phyloP scores from a whole-genome alignment of 2,113 vertebrate genomes.

The Dromaius novaehollandiae region DNA sequence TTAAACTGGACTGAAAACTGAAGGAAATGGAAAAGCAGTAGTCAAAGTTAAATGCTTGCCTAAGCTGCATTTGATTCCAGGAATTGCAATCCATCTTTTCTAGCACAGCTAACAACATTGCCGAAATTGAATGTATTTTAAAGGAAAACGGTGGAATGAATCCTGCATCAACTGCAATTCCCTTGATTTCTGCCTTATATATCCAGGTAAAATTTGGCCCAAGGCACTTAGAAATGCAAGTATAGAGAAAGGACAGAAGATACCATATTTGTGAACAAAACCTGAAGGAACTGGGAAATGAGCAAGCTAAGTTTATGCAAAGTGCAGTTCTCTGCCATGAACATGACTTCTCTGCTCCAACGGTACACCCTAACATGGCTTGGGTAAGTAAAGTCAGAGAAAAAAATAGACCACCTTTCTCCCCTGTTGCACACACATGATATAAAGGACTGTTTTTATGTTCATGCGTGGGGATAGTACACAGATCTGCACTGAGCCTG shows the following conservation, averaged over 20 bases:
- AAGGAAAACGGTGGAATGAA: not conserved
- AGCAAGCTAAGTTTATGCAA: not conserved
- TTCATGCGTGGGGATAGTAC: not conserved
- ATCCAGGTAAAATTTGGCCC: not conserved
- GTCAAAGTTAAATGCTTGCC: not conserved
- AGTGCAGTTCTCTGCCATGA: not conserved
- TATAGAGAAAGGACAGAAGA: not conserved
- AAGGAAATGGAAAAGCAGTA: not conserved
- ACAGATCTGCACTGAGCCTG: not conserved
- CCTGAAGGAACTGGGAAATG: not conserved
- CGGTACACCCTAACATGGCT: not conserved
- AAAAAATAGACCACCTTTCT: not conserved
- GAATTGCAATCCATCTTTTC: not conserved
- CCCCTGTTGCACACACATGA: not conserved
- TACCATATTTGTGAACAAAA: not conserved
- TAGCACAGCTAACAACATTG: not conserved
- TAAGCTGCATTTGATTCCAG: not conserved
- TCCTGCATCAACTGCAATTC: not conserved
- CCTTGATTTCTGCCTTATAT: not conserved
- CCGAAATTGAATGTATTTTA: not conserved
- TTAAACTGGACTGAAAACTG: not conserved
- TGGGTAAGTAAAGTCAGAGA: not conserved
- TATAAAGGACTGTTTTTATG: not conserved
- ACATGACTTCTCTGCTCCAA: not conserved
- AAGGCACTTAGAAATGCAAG: not conserved